Conservation (phyloP, 2,113 vertebrate genomes). For the Sander lucioperca region DNA sequence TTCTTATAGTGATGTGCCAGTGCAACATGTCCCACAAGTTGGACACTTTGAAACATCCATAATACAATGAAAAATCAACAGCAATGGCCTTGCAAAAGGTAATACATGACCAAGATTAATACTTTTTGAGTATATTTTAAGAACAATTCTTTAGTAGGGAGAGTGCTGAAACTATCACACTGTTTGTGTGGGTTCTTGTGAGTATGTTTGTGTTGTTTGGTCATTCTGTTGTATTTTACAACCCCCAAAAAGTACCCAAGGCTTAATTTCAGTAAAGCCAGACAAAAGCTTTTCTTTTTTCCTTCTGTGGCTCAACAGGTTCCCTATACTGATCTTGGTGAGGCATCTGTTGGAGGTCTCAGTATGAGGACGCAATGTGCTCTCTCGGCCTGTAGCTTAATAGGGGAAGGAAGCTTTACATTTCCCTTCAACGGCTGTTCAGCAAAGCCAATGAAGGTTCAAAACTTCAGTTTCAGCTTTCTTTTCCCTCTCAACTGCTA, state of each 20-base stretch:
- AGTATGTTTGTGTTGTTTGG: constrained; percentile 7
- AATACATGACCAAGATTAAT: neutral
- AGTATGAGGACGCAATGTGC: neutral
- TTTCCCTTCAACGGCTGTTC: constrained; percentile 15
- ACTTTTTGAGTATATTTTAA: neutral
- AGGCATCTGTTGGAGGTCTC: constrained; percentile 17
- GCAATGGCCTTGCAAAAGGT: neutral
- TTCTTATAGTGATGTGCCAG: neutral
- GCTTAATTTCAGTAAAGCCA: neutral
- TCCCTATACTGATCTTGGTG: neutral
- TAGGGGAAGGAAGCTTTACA: neutral
- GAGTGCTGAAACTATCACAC: neutral
- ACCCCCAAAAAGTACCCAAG: rapidly evolving
- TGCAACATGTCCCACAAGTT: neutral
- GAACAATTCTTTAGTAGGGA: neutral
- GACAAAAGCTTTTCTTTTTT: neutral
- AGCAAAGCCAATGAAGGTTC: neutral
- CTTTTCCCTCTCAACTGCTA: neutral
- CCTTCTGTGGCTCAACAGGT: constrained; percentile 3
- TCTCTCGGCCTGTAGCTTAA: neutral
- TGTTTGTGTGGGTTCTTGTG: neutral
- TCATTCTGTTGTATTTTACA: constrained; percentile 20
- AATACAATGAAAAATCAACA: neutral
- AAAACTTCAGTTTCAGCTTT: neutral
- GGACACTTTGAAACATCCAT: neutral